These are phyloP conservation scores for Apogon hyalosoma DNA, from an alignment of 2,797 vertebrate species.

Conservation along the genomic window DNA sequence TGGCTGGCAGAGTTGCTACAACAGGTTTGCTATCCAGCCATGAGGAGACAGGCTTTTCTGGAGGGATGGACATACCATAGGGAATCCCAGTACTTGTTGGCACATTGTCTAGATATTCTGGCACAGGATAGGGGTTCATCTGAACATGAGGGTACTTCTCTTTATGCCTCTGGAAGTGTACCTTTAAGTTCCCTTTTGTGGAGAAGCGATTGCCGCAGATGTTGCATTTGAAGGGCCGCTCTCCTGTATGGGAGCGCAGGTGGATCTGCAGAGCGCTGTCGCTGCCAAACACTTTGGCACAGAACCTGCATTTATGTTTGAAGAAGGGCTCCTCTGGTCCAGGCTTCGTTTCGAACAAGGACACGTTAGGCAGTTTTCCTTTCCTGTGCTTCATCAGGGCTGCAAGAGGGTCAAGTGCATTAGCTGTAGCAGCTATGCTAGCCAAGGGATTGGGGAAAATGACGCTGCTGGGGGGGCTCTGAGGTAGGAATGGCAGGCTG, in stretches of 20 bases:
- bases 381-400: slow-evolving; percentile 96
- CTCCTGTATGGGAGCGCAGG: slow-evolving; percentile 97
- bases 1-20: slow-evolving; percentile 85
- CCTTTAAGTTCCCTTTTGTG: slow-evolving; percentile 98
- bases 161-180: slow-evolving; percentile 98
- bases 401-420: slow-evolving; percentile 92
- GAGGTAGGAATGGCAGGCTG: slow-evolving; percentile 95
- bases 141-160: slow-evolving; percentile 98
- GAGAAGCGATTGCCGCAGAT: slow-evolving; percentile 99
- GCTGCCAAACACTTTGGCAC: slow-evolving; percentile 99
- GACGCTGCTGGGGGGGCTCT: slow-evolving; percentile 91
- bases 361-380: slow-evolving; percentile 90
- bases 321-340: slow-evolving; percentile 95
- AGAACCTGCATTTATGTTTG: slow-evolving; percentile 98
- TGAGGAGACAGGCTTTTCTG: slow-evolving; percentile 92
- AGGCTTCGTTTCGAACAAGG: slow-evolving; percentile 93
- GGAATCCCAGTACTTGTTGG: slow-evolving; percentile 96
- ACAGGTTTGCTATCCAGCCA: slow-evolving; percentile 96
- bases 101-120: slow-evolving; percentile 97
- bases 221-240: slow-evolving; percentile 99
- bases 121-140: slow-evolving; percentile 99
- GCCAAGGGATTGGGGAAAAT: slow-evolving; percentile 97
- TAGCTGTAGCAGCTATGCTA: slow-evolving; percentile 95
- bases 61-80: slow-evolving; percentile 95
- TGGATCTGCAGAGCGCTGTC: slow-evolving; percentile 99